A percentile compares a stretch with the other conserved stretches of the same genome.
These are phyloP conservation scores for Corythornis madagascariensis DNA, from an alignment of 2,113 vertebrate species.

Conservation along the genomic window DNA sequence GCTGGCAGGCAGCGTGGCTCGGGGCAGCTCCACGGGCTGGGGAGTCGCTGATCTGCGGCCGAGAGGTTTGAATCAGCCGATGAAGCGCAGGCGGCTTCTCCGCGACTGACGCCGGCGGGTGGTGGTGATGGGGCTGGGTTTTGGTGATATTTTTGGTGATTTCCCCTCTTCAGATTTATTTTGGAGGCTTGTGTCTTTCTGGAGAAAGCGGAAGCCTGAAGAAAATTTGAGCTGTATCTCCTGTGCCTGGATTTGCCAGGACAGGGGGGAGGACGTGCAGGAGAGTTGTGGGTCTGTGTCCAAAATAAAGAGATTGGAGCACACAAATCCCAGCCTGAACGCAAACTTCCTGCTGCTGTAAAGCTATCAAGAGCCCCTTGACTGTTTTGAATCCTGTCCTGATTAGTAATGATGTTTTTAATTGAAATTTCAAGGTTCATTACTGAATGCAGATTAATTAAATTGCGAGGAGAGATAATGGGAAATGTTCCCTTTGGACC, in stretches of 20 bases:
- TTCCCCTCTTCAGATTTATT: not conserved
- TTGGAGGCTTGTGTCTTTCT: not conserved
- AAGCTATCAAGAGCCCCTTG: not conserved
- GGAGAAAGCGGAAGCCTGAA: not conserved
- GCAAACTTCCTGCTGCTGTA: not conserved
- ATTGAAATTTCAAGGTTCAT: slow-evolving; percentile 80
- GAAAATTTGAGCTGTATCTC: not conserved
- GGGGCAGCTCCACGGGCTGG: rapidly evolving
- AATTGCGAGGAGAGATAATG: slow-evolving; percentile 72
- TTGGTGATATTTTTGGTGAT: not conserved
- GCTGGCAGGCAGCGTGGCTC: not conserved
- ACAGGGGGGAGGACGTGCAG: rapidly evolving
- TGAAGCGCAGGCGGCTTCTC: not conserved
- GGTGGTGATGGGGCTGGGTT: no score
- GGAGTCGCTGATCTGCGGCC: not conserved
- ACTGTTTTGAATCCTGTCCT: slow-evolving; percentile 25
- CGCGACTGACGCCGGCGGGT: rapidly evolving
- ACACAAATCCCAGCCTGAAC: not conserved
- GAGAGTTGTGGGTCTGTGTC: not conserved
- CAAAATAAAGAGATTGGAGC: not conserved
- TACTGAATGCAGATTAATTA: slow-evolving; percentile 79
- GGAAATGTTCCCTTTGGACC: slow-evolving; percentile 63
- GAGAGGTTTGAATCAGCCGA: not conserved
- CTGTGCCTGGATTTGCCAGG: not conserved
- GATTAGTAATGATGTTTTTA: slow-evolving; percentile 73